Conservation (phyloP, 1,140 invertebrate species). For the Drosophila arizonae region DNA sequence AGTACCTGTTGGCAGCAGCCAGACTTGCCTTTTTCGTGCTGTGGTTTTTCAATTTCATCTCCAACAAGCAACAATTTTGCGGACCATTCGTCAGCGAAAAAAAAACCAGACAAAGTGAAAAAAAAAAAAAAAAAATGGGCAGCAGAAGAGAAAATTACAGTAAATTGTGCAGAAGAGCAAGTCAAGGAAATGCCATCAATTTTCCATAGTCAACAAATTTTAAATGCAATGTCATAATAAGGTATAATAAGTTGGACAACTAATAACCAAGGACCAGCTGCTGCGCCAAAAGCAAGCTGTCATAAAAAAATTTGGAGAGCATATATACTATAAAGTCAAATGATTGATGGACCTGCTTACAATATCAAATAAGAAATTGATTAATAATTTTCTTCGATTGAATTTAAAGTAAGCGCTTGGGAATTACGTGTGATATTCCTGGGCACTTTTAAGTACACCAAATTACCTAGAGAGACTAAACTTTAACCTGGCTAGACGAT, state of each 20-base stretch:
- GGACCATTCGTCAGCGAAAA: conserved; percentile 42
- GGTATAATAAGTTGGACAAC: conserved; percentile 58
- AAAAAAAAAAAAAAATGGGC: conserved; percentile 3
- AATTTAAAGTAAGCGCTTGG: background rate
- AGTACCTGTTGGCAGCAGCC: conserved; percentile 52
- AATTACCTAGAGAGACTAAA: too few relatives aligned
- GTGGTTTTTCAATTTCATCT: conserved; percentile 53
- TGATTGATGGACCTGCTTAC: conserved; percentile 33
- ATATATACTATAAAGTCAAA: conserved; percentile 1
- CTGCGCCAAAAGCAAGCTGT: conserved; percentile 2
- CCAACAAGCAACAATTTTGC: conserved; percentile 44
- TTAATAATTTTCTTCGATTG: background rate
- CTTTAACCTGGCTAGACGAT: too few relatives aligned
- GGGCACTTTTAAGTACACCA: too few relatives aligned
- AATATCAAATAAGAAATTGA: background rate
- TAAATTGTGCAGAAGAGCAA: conserved; percentile 17
- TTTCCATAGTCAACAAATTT: conserved; percentile 65
- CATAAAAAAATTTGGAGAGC: conserved; percentile 17
- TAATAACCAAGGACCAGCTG: conserved; percentile 30
- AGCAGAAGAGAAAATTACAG: conserved; percentile 1
- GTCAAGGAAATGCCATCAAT: conserved; percentile 51
- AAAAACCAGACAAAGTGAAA: conserved; percentile 41
- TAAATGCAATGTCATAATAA: conserved; percentile 70
- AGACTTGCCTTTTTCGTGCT: conserved; percentile 35
- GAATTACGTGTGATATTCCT: background rate